phyloP scores from a whole-genome alignment of 2,113 vertebrate genomes.

The Phrynocephalus versicolor region DNA sequence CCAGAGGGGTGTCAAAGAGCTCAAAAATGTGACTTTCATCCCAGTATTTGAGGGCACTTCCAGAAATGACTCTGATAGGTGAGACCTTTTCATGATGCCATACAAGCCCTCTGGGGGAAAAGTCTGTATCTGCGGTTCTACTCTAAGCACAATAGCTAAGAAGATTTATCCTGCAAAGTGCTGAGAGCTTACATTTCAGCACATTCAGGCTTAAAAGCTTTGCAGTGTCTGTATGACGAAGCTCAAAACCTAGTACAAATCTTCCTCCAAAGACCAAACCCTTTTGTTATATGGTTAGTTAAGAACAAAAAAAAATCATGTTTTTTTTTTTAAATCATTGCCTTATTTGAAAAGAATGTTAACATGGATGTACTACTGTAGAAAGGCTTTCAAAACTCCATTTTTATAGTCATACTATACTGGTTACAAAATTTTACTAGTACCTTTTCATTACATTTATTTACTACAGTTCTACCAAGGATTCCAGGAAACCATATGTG shows the following conservation, averaged over 20 bases:
- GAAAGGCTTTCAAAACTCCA: not conserved
- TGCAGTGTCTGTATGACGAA: not conserved
- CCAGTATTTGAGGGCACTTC: not conserved
- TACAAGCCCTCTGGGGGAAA: not conserved
- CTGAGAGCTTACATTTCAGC: not conserved
- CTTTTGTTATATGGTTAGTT: not conserved
- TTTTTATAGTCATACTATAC: not conserved
- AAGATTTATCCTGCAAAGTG: not conserved
- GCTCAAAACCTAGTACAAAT: not conserved
- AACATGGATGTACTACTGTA: not conserved
- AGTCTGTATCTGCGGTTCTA: not conserved
- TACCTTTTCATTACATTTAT: not conserved
- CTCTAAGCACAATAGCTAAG: not conserved
- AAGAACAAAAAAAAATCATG: too few relatives aligned
- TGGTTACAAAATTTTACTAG: too few relatives aligned
- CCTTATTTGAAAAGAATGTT: not conserved
- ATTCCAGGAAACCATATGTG: not conserved
- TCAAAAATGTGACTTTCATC: not conserved
- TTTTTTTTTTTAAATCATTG: constrained; percentile 5
- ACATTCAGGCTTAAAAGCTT: not conserved
- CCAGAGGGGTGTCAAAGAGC: not conserved
- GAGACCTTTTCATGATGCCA: not conserved
- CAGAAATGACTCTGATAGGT: not conserved
- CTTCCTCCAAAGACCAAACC: not conserved
- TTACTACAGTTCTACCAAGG: not conserved